phyloP scores from a whole-genome alignment of 2,888 invertebrate genomes.

The Apotomis turbidana region DNA sequence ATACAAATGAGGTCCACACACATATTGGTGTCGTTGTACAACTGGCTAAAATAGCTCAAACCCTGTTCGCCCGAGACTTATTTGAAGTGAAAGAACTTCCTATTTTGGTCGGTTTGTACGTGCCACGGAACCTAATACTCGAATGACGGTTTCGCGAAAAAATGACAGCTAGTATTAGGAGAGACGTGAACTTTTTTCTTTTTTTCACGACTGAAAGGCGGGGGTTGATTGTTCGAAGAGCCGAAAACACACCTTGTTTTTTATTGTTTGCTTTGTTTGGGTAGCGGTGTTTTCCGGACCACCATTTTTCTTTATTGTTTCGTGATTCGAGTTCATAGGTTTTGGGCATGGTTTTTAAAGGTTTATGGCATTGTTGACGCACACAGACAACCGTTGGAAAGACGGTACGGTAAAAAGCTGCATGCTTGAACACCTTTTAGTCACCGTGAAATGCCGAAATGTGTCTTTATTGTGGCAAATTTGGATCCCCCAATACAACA shows the following conservation, averaged over 20 bases:
- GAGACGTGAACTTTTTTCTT: conserved; percentile 38
- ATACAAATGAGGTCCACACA: conserved; percentile 36
- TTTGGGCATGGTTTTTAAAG: conserved; percentile 8
- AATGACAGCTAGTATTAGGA: conserved; percentile 40
- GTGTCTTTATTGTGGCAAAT: no score
- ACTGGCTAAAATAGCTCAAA: conserved; percentile 18
- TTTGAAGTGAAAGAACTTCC: not conserved
- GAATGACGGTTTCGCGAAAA: conserved; percentile 38
- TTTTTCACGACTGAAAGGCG: conserved; percentile 38
- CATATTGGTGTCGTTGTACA: conserved; percentile 15
- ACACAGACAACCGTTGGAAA: conserved; percentile 1
- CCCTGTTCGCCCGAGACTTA: not conserved
- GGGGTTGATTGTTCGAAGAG: conserved; percentile 40
- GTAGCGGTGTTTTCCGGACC: conserved; percentile 25
- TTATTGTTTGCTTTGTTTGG: conserved; percentile 41
- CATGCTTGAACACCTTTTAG: not conserved
- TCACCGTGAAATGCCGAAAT: no score
- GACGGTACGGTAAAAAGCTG: not conserved
- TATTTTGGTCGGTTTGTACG: conserved; percentile 45
- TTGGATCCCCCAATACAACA: no score
- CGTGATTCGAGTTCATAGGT: conserved; percentile 29
- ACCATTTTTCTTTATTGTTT: conserved; percentile 34
- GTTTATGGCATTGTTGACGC: conserved; percentile 5
- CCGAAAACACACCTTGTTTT: conserved; percentile 41
- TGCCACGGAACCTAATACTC: conserved; percentile 56